A percentile compares a stretch with the other conserved stretches of the same genome.
Conservation (phyloP, 2,113 vertebrate genomes). For the Corythoichthys intestinalis region DNA sequence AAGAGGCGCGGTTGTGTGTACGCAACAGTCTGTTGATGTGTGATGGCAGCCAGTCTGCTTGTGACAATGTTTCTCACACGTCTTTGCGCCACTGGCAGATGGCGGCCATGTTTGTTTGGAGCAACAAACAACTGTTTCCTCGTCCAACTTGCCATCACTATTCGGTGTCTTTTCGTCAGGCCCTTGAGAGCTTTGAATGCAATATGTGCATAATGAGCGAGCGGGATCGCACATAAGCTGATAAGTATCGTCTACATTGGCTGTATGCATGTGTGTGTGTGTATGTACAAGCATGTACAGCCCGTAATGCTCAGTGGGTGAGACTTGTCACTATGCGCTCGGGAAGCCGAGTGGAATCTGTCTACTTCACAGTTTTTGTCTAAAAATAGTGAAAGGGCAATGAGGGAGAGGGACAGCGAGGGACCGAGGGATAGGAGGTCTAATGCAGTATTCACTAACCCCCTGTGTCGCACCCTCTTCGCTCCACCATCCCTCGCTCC, state of each 20-base stretch:
- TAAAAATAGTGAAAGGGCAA: constrained; percentile 67
- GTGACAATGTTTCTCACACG: constrained; percentile 40
- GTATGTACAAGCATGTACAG: constrained; percentile 24
- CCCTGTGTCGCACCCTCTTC: constrained; percentile 44
- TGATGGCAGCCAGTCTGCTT: constrained; percentile 38
- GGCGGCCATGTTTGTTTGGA: constrained; percentile 44
- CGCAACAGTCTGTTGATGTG: constrained; percentile 36
- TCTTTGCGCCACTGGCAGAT: constrained; percentile 47
- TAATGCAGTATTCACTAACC: constrained; percentile 62
- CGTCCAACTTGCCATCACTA: constrained; percentile 23
- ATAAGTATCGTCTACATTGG: constrained; percentile 23
- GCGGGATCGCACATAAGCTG: constrained; percentile 34
- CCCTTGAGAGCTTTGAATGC: constrained; percentile 18
- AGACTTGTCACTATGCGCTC: constrained; percentile 61
- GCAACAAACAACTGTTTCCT: constrained; percentile 56
- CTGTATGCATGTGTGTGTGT: not conserved
- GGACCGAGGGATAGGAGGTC: constrained; percentile 45
- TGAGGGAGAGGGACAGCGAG: constrained; percentile 41
- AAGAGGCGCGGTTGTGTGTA: constrained; percentile 1
- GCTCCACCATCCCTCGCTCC: constrained; percentile 33
- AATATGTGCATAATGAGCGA: constrained; percentile 33
- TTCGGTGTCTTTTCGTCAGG: not conserved
- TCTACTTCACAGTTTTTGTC: constrained; percentile 68
- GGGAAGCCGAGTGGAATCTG: constrained; percentile 65
- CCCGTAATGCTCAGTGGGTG: constrained; percentile 33